phyloP scores from a whole-genome alignment of 35 echinoderm and acorn worm genomes.

The Strongylocentrotus purpuratus region DNA sequence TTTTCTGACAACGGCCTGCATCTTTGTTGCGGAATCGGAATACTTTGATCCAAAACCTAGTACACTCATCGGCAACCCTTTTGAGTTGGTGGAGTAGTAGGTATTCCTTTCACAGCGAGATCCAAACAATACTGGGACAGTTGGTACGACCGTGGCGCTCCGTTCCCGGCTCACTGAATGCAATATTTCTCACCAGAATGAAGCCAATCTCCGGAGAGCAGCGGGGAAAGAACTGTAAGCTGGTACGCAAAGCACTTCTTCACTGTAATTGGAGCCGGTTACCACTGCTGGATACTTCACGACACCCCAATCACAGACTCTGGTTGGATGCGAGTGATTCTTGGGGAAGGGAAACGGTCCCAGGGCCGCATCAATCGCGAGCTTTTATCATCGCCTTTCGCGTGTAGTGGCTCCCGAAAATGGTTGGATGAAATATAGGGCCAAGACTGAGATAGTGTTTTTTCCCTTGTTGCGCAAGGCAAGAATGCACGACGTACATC shows the following conservation, averaged over 20 bases:
- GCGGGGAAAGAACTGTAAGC: background rate
- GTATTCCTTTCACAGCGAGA: background rate
- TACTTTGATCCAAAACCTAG: background rate
- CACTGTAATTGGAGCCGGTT: background rate
- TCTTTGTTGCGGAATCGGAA: background rate
- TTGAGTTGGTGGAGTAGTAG: background rate
- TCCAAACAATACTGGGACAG: background rate
- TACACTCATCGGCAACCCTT: background rate
- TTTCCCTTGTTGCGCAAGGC: background rate
- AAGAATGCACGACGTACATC: background rate
- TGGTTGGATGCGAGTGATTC: background rate
- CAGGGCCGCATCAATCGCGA: background rate
- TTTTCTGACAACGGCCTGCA: background rate
- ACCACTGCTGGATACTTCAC: background rate
- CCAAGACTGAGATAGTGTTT: background rate
- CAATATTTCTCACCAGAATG: background rate
- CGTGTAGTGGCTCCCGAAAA: background rate
- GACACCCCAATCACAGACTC: background rate
- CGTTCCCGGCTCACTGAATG: background rate
- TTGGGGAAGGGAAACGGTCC: background rate
- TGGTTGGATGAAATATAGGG: background rate
- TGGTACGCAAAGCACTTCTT: background rate
- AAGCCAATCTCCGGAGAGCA: background rate
- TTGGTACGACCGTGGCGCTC: background rate
- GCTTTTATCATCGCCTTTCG: background rate